These are phyloP conservation scores for Pristionchus japonicus DNA, from an alignment of 2,888 invertebrate species.

Conservation along the genomic window DNA sequence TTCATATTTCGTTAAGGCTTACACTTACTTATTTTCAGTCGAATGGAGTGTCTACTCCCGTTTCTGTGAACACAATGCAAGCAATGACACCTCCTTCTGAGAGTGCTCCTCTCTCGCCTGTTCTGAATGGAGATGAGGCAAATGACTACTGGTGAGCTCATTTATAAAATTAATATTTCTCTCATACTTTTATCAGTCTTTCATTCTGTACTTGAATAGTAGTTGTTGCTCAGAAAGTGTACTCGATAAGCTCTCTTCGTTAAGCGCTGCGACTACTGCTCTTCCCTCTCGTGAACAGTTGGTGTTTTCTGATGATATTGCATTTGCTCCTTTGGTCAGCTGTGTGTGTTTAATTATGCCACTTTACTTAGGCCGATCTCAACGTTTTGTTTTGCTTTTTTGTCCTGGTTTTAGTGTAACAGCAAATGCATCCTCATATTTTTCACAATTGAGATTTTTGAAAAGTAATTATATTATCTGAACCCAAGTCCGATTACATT, in stretches of 20 bases:
- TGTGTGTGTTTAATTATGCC: constrained; percentile 15
- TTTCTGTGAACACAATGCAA: neutral
- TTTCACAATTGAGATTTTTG: no score
- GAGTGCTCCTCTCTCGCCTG: constrained; percentile 36
- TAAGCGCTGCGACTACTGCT: constrained; percentile 43
- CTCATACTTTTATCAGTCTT: neutral
- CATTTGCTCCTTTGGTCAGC: constrained; percentile 30
- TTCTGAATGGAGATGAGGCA: constrained; percentile 42
- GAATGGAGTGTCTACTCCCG: constrained; percentile 20
- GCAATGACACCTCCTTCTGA: neutral
- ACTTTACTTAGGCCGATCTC: neutral
- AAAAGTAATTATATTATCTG: no score
- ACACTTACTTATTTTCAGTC: neutral
- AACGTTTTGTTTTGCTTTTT: no score
- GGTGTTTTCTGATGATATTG: constrained; percentile 39
- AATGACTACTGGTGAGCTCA: constrained; percentile 42
- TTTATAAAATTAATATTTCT: neutral
- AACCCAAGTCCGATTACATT: neutral
- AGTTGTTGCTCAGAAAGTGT: neutral
- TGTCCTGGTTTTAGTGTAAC: no score
- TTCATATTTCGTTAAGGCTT: neutral
- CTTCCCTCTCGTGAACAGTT: constrained; percentile 43
- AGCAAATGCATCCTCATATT: no score
- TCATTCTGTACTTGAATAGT: neutral
- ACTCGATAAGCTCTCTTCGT: constrained; percentile 39